Percentiles rank a stretch among this genome's conserved stretches.
Evolutionary conservation across 1,140 invertebrate genomes (phyloP).

Genomic region (Hylaeus anthracinus): DNA sequence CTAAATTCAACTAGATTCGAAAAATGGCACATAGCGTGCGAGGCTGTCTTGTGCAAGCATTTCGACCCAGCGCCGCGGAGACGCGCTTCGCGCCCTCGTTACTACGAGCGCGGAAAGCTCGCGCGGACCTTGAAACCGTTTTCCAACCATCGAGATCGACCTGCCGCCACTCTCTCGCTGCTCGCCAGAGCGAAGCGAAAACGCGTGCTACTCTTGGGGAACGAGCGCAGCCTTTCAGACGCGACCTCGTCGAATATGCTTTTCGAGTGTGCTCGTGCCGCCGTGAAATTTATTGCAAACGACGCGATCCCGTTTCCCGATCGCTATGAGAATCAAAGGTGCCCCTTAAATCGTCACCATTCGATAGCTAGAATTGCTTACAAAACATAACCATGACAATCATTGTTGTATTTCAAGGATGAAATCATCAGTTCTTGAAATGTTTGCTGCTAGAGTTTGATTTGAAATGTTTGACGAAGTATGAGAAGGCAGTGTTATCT

Average conservation of each 20-base stretch:
- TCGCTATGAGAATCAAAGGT: too few species aligned
- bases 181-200: slow-evolving; percentile 62
- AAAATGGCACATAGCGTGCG: too few species aligned
- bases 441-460: too few species aligned
- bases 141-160: slow-evolving; percentile 62
- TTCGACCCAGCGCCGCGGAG: slow-evolving; percentile 53
- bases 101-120: slow-evolving; percentile 60
- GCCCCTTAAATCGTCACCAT: too few species aligned
- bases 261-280: slow-evolving; percentile 23
- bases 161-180: slow-evolving; percentile 61
- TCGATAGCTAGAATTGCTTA: too few species aligned
- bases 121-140: slow-evolving; percentile 66
- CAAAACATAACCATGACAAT: too few species aligned
- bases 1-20: too few species aligned
- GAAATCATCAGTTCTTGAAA: too few species aligned
- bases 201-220: slow-evolving; percentile 51
- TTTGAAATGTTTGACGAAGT: too few species aligned
- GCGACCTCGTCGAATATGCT: slow-evolving; percentile 25
- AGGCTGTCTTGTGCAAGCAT: slow-evolving; percentile 54
- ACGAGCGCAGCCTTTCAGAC: slow-evolving; percentile 36
- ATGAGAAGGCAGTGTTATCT: too few species aligned
- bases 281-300: slow-evolving; percentile 22
- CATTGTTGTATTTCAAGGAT: too few species aligned
- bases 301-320: background rate
- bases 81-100: slow-evolving; percentile 67